Evolutionary conservation across 2,888 invertebrate species (phyloP), one percentile per base, ranked within the genome.

Genomic region (Busseola fusca): DNA sequence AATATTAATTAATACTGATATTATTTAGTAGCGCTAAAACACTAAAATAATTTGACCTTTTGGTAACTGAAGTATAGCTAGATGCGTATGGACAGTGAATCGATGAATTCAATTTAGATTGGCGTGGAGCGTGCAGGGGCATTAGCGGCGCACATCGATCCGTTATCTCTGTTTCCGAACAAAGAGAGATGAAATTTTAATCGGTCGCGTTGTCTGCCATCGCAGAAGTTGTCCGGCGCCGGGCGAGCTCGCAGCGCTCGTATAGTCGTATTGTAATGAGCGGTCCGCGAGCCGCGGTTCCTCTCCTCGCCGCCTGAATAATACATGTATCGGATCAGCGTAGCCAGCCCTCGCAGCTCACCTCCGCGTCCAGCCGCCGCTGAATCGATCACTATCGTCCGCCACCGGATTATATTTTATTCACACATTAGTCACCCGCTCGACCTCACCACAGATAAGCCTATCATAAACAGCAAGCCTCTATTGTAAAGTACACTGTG

Each of bases 151-250:
- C 87, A 88, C 88, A 94, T 93, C 92, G 94, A 93, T 94, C 93
- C 88, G 91, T 89, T 92, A 92, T 92, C 92, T 90, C 89, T 89
- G 90, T 87, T 90, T 84, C 87, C 88, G 91, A 91, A 94, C 94
- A 93, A 93, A 93, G 93, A 92, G 93, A 90, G 90, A 94, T 95
- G 94, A 95, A 95, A 94, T 92, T 95, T 95, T 95, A 95, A 95
- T 95, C 92, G 93, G 91, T 91, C 90, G 90, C 90, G 90, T 91
- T 90, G 92, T 92, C 93, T 92, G 89, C 90, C 88, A 88, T 90
- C 89, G 89, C 86, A 87, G 91, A 92, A 93, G 91, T 91, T 91
- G 87, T 87, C 87, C 91, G 91, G 82, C 91, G 63, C 52, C 64
- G 71, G 71, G 72, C 68, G 63, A 63, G 34, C 63, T 42, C 67